A percentile compares a stretch with the other conserved stretches of the same genome.
phyloP scores from a whole-genome alignment of 2,888 invertebrate species.

The Polymixis flavicincta region DNA sequence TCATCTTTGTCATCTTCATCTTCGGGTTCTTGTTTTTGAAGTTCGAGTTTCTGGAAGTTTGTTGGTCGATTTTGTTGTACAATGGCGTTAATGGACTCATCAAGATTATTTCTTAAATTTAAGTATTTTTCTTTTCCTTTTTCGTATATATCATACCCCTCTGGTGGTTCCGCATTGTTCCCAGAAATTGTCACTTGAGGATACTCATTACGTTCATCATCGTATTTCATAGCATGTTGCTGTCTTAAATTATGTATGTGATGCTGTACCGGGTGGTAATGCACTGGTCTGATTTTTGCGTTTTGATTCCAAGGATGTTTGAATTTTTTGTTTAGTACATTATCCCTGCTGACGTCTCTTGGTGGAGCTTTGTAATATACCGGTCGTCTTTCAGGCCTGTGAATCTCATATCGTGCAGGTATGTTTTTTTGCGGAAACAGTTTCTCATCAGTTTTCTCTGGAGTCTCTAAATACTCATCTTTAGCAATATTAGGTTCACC shows the following conservation, averaged over 20 bases:
- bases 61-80: slow-evolving; percentile 77
- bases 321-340: slow-evolving; percentile 81
- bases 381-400: slow-evolving; percentile 82
- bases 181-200: slow-evolving; percentile 80
- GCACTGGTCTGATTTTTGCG: slow-evolving; percentile 84
- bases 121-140: slow-evolving; percentile 85
- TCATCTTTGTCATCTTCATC: slow-evolving; percentile 82
- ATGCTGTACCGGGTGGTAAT: slow-evolving; percentile 85
- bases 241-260: slow-evolving; percentile 83
- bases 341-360: slow-evolving; percentile 73
- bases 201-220: slow-evolving; percentile 87
- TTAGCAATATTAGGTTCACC: slow-evolving; percentile 79
- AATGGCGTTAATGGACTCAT: slow-evolving; percentile 83
- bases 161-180: slow-evolving; percentile 80
- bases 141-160: slow-evolving; percentile 90
- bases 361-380: slow-evolving; percentile 79
- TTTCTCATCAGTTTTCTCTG: slow-evolving; percentile 80
- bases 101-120: slow-evolving; percentile 82
- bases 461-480: slow-evolving; percentile 83
- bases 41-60: slow-evolving; percentile 77
- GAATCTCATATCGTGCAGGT: slow-evolving; percentile 82
- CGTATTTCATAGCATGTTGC: slow-evolving; percentile 85
- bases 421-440: slow-evolving; percentile 81
- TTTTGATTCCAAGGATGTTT: slow-evolving; percentile 86
- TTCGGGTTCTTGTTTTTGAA: slow-evolving; percentile 73